Evolutionary conservation across 2,113 vertebrate genomes (phyloP).

Genomic region (Pangasianodon gigas): DNA sequence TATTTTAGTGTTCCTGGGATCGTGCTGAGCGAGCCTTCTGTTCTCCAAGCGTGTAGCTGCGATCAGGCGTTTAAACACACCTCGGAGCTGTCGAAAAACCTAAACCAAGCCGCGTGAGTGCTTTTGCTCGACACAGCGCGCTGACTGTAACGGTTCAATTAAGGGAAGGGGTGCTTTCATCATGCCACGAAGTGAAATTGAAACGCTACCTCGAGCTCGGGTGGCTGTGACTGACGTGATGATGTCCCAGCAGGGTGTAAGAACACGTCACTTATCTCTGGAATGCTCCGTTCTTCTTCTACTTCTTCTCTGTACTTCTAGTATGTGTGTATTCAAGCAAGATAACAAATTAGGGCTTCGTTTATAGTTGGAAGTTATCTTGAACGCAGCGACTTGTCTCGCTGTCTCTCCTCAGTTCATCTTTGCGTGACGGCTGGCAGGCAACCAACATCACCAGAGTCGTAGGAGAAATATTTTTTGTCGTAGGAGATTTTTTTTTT

Average conservation of each 20-base stretch:
- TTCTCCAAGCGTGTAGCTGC: slow-evolving; percentile 29
- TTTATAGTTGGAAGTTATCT: slow-evolving; percentile 21
- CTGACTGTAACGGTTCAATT: slow-evolving; percentile 34
- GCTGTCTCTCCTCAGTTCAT: slow-evolving; percentile 3
- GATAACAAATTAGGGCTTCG: slow-evolving; percentile 11
- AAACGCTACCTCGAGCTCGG: background rate
- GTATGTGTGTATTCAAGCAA: background rate
- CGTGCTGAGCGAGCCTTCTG: slow-evolving; percentile 58
- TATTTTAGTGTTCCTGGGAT: slow-evolving; percentile 49
- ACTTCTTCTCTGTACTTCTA: background rate
- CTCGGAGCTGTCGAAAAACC: slow-evolving; percentile 36
- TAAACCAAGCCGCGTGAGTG: background rate
- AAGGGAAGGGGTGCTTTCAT: slow-evolving; percentile 23
- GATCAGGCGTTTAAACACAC: slow-evolving; percentile 45
- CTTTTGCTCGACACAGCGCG: background rate
- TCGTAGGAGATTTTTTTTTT: background rate
- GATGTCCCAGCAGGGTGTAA: background rate
- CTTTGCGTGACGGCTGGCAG: slow-evolving; percentile 19
- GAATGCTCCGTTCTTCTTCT: background rate
- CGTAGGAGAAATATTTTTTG: background rate
- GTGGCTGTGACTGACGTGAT: background rate
- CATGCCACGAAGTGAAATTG: slow-evolving; percentile 17
- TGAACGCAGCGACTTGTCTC: background rate
- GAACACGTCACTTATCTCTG: background rate
- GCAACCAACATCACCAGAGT: slow-evolving; percentile 18